phyloP scores from a whole-genome alignment of 2,113 vertebrate species.

The Montifringilla adamsi region DNA sequence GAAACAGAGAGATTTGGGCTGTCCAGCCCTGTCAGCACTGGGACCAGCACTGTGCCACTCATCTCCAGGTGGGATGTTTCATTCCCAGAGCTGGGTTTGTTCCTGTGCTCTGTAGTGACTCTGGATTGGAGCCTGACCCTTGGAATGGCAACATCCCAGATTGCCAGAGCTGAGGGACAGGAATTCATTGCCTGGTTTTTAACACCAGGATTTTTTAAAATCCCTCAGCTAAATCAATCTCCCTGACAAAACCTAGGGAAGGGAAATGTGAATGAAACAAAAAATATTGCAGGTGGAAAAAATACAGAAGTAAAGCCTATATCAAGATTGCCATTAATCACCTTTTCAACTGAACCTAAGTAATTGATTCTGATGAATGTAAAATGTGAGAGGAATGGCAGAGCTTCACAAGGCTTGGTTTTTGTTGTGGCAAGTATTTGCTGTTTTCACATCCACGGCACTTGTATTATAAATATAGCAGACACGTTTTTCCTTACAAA shows the following conservation, averaged over 20 bases:
- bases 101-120: background rate
- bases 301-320: background rate
- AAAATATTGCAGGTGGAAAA: background rate
- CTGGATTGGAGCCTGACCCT: background rate
- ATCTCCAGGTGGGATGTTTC: background rate
- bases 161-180: background rate
- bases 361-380: background rate
- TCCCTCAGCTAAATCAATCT: background rate
- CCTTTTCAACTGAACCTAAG: background rate
- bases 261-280: background rate
- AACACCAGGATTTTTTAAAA: background rate
- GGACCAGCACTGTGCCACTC: background rate
- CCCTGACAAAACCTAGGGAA: background rate
- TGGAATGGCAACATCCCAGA: background rate
- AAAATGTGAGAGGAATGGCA: background rate
- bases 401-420: background rate
- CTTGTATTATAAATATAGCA: background rate
- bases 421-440: background rate
- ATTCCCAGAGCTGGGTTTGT: background rate
- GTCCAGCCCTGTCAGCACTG: background rate
- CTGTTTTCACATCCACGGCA: background rate
- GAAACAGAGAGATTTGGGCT: background rate
- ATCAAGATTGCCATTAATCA: background rate
- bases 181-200: background rate
- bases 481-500: background rate